A percentile compares a stretch with the other conserved stretches of the same genome.
phyloP scores from a whole-genome alignment of 2,888 invertebrate species.

The Nasonovia ribisnigri region DNA sequence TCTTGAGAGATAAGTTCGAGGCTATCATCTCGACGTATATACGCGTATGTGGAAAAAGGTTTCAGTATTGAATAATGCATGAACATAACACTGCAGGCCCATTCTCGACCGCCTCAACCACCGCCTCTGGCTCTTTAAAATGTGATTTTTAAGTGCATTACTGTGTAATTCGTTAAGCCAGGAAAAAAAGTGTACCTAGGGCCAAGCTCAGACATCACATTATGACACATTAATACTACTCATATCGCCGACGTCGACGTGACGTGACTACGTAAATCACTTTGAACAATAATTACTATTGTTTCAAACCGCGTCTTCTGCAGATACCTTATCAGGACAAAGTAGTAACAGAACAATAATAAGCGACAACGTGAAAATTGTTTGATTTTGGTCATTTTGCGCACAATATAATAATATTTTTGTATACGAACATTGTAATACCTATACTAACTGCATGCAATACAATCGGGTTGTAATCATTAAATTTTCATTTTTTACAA shows the following conservation, averaged over 20 bases:
- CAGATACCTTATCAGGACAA: neutral
- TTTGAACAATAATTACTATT: neutral
- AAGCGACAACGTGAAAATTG: constrained; percentile 41
- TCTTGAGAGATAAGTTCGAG: neutral
- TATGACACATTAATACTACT: constrained; percentile 19
- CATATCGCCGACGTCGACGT: neutral
- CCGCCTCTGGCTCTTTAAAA: neutral
- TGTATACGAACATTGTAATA: neutral
- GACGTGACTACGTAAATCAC: neutral
- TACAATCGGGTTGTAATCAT: neutral
- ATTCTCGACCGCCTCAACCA: neutral
- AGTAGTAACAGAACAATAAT: neutral
- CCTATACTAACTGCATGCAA: neutral
- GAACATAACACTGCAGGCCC: neutral
- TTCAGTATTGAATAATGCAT: constrained; percentile 54
- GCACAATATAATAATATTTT: neutral
- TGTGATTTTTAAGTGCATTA: constrained; percentile 54
- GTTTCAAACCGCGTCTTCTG: too few species aligned
- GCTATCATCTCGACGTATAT: neutral
- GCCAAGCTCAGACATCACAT: constrained; percentile 2
- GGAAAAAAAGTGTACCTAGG: neutral
- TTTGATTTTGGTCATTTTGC: constrained; percentile 55
- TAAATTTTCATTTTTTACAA: neutral
- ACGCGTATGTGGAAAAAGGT: constrained; percentile 39
- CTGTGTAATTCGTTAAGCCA: constrained; percentile 50